phyloP scores from a whole-genome alignment of 1,140 invertebrate genomes.

The Drosophila lacteicornis region DNA sequence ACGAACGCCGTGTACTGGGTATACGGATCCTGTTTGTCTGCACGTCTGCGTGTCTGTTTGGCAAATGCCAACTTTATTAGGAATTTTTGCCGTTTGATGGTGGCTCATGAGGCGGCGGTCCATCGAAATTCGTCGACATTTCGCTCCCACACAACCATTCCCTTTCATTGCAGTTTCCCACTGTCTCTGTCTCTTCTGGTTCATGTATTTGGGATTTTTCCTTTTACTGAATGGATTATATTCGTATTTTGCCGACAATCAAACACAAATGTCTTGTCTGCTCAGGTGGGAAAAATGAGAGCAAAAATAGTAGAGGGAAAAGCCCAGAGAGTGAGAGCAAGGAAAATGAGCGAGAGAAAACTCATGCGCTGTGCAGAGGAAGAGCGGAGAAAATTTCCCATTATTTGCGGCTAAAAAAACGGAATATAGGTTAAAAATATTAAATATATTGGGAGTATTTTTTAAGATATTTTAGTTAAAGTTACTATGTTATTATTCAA shows the following conservation, averaged over 20 bases:
- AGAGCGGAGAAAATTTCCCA: slow-evolving; percentile 24
- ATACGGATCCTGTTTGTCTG: slow-evolving; percentile 58
- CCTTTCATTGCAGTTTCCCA: neutral
- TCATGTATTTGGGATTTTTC: slow-evolving; percentile 45
- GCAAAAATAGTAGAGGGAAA: slow-evolving; percentile 3
- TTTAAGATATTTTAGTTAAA: neutral
- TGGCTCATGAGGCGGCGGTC: slow-evolving; percentile 29
- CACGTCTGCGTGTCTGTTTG: slow-evolving; percentile 72
- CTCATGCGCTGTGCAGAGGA: slow-evolving; percentile 33
- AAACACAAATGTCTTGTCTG: slow-evolving; percentile 39
- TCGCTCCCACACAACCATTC: neutral
- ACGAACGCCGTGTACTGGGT: neutral
- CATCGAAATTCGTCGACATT: slow-evolving; percentile 18
- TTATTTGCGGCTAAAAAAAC: slow-evolving; percentile 2
- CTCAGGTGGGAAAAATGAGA: slow-evolving; percentile 33
- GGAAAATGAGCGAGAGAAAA: slow-evolving; percentile 8
- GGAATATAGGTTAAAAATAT: neutral
- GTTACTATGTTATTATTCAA: too few relatives aligned
- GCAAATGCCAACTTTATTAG: slow-evolving; percentile 80
- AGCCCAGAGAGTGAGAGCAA: neutral
- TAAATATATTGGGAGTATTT: neutral
- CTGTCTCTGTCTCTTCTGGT: slow-evolving; percentile 14
- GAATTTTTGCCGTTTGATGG: slow-evolving; percentile 58
- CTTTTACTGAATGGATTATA: slow-evolving; percentile 51
- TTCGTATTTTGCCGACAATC: slow-evolving; percentile 40